Base-by-base conservation (phyloP, 1,140 invertebrate species). In the Anastrepha ludens region DNA sequence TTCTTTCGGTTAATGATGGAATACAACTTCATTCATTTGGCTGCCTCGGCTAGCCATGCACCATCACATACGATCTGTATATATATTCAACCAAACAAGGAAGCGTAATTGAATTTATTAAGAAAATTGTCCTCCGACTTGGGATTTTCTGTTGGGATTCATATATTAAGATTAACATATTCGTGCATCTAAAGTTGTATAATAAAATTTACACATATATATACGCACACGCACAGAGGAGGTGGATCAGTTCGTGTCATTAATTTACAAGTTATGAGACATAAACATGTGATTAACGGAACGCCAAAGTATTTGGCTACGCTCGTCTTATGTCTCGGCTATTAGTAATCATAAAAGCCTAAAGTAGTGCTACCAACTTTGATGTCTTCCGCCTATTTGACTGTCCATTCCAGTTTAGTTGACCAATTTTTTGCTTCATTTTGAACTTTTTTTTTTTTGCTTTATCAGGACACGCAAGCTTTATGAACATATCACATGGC, bases 301-400 rank as follows among this genome's bases (percentile, higher is more conserved):
- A 74, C 70, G 70, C 70, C 70, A 74, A 47, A n/a, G 17, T 41
- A 29, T 47, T 74, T 74, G 17, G 70, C 70, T 29, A 74, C 39
- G 70, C 70, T 17, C 70, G 11, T 74, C 70, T 50, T 74, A 74
- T 44, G n/a, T 47, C 13, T 47, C 6, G 13, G 7, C 44, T 29
- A 74, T 74, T 15, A 5, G 5, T 41, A 64, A 64, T 17, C 5
- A 64, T n/a, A 64, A 17, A 64, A 13, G 17, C 5, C 8, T 64
- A n/a, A 17, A 64, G 5, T 5, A 17, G 1, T 64, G 41, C 41
- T 44, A 47, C 7, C 70, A 74, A 74, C 70, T 74, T 74, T 74
- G 70, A 74, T 74, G 44, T 74, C 70, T 74, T 74, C 44, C 70
- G 70, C 70, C 44, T 74, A 50, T 74, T 74, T 74, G 47, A 74